Conservation (phyloP, 2,113 vertebrate species). For the Mugil cephalus region DNA sequence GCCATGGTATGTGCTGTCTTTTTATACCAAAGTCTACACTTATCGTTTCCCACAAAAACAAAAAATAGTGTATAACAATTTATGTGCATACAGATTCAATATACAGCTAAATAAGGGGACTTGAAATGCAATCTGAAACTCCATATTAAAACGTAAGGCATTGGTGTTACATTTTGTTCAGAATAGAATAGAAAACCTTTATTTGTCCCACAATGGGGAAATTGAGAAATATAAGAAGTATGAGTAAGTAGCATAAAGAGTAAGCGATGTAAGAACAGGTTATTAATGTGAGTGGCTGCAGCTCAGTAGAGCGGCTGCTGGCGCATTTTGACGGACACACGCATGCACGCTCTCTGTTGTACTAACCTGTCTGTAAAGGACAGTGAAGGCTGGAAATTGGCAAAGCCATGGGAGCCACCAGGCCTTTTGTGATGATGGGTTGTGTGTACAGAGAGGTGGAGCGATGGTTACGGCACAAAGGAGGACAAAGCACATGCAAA, state of each 20-base stretch:
- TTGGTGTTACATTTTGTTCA: too few species aligned
- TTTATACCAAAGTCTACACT: not conserved
- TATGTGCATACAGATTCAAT: too few species aligned
- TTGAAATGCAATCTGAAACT: too few species aligned
- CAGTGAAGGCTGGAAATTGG: conserved; percentile 68
- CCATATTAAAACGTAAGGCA: too few species aligned
- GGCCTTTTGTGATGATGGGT: conserved; percentile 68
- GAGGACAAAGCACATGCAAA: conserved; percentile 64
- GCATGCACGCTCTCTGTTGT: not conserved
- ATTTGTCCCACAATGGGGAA: too few species aligned
- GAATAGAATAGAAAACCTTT: too few species aligned
- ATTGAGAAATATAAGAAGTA: too few species aligned
- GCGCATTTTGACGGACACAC: not conserved
- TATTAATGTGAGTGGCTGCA: not conserved
- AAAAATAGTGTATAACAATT: too few species aligned
- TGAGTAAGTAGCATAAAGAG: not conserved
- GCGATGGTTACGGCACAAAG: conserved; percentile 50
- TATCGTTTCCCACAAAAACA: not conserved
- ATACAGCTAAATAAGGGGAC: not conserved
- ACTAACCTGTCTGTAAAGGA: conserved; percentile 83
- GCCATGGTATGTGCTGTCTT: not conserved
- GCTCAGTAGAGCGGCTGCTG: not conserved
- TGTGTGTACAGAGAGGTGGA: conserved; percentile 24
- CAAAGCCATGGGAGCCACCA: conserved; percentile 66
- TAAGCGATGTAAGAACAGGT: not conserved